phyloP scores from a whole-genome alignment of 2,797 vertebrate species.

The Liparis tanakae region DNA sequence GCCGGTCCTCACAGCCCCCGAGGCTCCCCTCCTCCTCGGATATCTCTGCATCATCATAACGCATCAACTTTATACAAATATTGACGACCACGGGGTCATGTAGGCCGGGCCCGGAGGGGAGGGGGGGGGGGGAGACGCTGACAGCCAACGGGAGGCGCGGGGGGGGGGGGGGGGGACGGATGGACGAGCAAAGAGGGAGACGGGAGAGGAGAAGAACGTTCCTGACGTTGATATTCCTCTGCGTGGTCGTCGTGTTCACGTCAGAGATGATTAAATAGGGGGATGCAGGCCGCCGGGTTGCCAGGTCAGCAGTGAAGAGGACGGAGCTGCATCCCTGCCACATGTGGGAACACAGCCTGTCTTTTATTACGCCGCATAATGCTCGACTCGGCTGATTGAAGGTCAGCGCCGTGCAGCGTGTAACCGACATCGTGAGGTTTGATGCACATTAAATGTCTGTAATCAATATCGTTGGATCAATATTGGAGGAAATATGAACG shows the following conservation, averaged over 20 bases:
- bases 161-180: constrained; percentile 8
- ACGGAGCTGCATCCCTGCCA: constrained; percentile 50
- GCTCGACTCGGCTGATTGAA: background rate
- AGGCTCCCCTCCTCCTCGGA: constrained; percentile 30
- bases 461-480: background rate
- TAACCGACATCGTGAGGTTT: too few species aligned
- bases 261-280: too few species aligned
- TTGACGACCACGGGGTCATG: constrained; percentile 71
- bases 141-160: constrained; percentile 34
- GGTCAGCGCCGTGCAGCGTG: too few species aligned
- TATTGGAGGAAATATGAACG: background rate
- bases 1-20: constrained; percentile 33
- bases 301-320: constrained; percentile 68
- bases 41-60: constrained; percentile 69
- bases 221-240: too few species aligned
- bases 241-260: too few species aligned
- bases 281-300: too few species aligned
- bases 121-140: constrained; percentile 27
- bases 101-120: too few species aligned
- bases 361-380: constrained; percentile 60
- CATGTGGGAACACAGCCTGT: too few species aligned
- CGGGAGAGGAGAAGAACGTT: background rate
- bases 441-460: background rate
- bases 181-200: too few species aligned
- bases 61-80: constrained; percentile 63